Conservation (phyloP, 1,140 invertebrate species). For the Drosophila burlai region DNA sequence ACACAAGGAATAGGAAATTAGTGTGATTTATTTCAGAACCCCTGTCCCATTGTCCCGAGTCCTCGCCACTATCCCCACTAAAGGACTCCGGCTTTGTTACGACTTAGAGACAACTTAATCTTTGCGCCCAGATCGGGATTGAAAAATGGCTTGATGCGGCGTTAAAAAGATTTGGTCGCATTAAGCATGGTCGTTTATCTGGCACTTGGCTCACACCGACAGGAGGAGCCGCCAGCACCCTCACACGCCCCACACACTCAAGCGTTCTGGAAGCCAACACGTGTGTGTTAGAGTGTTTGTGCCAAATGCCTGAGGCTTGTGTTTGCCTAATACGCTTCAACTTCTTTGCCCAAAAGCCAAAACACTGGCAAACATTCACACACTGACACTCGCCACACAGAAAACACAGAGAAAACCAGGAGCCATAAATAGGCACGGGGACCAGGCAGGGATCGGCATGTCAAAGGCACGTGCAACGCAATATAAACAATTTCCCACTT, state of each 20-base stretch:
- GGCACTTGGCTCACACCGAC: slow-evolving; percentile 46
- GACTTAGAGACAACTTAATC: slow-evolving; percentile 79
- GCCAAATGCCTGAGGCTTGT: slow-evolving; percentile 48
- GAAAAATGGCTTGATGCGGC: slow-evolving; percentile 80
- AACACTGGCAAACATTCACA: slow-evolving; percentile 48
- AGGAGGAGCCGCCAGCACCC: not conserved
- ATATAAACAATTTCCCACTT: slow-evolving; percentile 72
- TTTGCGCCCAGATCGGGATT: slow-evolving; percentile 73
- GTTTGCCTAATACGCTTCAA: slow-evolving; percentile 78
- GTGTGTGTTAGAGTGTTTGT: slow-evolving; percentile 51
- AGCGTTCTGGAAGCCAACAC: slow-evolving; percentile 12
- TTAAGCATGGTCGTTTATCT: slow-evolving; percentile 78
- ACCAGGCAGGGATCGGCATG: slow-evolving; percentile 58
- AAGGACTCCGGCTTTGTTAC: slow-evolving; percentile 18
- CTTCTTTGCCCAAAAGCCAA: slow-evolving; percentile 78
- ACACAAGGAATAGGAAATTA: slow-evolving; percentile 9
- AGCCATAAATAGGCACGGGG: slow-evolving; percentile 40
- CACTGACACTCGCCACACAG: slow-evolving; percentile 5
- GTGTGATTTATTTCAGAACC: slow-evolving; percentile 19
- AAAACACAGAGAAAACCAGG: not conserved
- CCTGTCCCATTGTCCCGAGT: slow-evolving; percentile 34
- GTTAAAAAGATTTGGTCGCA: slow-evolving; percentile 77
- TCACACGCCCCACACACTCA: slow-evolving; percentile 16
- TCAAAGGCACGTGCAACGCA: slow-evolving; percentile 79
- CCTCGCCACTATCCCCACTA: not conserved